Evolutionary conservation across 2,113 vertebrate genomes (phyloP).

Genomic region (Hyperopisus bebe): DNA sequence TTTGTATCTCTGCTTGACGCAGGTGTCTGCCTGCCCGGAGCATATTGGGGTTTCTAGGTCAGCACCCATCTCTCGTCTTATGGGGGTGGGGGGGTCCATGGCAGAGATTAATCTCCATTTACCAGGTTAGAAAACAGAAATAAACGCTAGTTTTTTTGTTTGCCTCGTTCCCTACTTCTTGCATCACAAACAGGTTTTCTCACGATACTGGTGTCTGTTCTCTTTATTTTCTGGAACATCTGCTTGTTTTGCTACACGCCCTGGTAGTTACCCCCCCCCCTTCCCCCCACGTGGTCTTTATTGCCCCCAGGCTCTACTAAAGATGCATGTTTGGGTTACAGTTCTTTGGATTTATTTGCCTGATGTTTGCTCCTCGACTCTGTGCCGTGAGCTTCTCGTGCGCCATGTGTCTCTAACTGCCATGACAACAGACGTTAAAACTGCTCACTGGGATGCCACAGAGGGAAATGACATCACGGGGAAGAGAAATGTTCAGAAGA

Average conservation of each 20-base stretch:
- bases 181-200: neutral
- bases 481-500: neutral
- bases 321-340: neutral
- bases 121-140: slow-evolving; percentile 10
- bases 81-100: neutral
- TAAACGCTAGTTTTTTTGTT: neutral
- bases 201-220: neutral
- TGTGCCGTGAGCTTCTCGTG: neutral
- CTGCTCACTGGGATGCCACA: neutral
- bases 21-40: slow-evolving; percentile 11
- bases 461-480: neutral
- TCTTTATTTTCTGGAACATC: neutral
- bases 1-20: neutral
- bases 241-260: neutral
- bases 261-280: neutral
- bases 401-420: neutral
- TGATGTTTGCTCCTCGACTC: too few species aligned
- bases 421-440: neutral
- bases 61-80: neutral
- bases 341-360: neutral
- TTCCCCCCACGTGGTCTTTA: neutral
- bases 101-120: slow-evolving; percentile 13
- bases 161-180: neutral
- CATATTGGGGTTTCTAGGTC: slow-evolving; percentile 23
- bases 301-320: neutral